These are phyloP conservation scores for Lobophora halterata DNA, from an alignment of 2,888 invertebrate genomes.

Conservation along the genomic window DNA sequence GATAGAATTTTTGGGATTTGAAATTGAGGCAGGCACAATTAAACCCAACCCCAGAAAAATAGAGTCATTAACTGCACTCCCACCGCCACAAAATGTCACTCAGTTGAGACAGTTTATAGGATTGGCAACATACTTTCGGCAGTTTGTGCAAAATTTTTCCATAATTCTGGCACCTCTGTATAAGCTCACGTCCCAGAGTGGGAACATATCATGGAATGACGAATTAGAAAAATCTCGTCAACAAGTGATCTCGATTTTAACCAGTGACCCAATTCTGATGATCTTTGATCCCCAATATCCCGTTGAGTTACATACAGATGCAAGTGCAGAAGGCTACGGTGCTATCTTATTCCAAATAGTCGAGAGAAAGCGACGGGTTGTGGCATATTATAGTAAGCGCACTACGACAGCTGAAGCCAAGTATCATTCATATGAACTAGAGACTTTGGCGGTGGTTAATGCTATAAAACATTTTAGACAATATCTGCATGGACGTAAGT, in stretches of 20 bases:
- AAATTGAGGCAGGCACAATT: constrained; percentile 23
- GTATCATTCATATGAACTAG: constrained; percentile 32
- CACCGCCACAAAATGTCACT: constrained; percentile 21
- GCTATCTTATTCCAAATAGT: constrained; percentile 25
- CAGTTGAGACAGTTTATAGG: constrained; percentile 29
- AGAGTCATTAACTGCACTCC: constrained; percentile 17
- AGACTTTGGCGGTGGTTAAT: constrained; percentile 33
- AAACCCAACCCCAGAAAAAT: constrained; percentile 31
- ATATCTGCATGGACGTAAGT: constrained; percentile 27
- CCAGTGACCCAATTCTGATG: constrained; percentile 25
- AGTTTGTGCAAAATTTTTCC: constrained; percentile 26
- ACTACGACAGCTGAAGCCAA: constrained; percentile 23
- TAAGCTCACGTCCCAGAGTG: constrained; percentile 24
- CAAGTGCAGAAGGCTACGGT: constrained; percentile 29
- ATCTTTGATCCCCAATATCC: constrained; percentile 23
- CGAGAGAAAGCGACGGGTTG: constrained; percentile 4
- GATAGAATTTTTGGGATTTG: constrained; percentile 26
- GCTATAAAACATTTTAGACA: constrained; percentile 30
- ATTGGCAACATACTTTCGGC: constrained; percentile 28
- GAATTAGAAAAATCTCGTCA: constrained; percentile 27
- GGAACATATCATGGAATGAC: constrained; percentile 24
- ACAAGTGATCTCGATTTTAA: constrained; percentile 23
- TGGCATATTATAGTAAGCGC: constrained; percentile 26
- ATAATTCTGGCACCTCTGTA: constrained; percentile 27
- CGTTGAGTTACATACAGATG: constrained; percentile 32